A percentile compares a stretch with the other conserved stretches of the same genome.
phyloP scores from a whole-genome alignment of 2,888 invertebrate species.

The Lasioglossum villosulum region DNA sequence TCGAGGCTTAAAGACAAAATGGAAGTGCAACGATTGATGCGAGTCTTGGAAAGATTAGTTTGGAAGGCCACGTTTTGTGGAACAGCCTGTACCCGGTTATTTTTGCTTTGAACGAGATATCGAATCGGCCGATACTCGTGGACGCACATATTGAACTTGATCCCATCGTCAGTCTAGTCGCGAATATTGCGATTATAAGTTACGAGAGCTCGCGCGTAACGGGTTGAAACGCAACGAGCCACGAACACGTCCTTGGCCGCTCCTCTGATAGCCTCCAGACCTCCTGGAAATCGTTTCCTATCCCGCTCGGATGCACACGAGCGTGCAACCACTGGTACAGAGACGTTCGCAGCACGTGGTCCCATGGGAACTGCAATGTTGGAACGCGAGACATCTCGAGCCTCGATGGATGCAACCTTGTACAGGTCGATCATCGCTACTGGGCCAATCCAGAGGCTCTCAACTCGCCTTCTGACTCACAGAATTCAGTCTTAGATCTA shows the following conservation, averaged over 20 bases:
- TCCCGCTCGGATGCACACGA: conserved; percentile 56
- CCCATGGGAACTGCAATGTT: conserved; percentile 23
- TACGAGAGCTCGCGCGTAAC: conserved; percentile 67
- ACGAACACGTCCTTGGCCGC: conserved; percentile 77
- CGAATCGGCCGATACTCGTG: conserved; percentile 18
- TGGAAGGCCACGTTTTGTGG: background rate
- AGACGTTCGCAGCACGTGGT: conserved; percentile 14
- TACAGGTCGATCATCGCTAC: background rate
- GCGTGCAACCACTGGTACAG: conserved; percentile 40
- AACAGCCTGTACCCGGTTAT: background rate
- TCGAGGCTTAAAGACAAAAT: background rate
- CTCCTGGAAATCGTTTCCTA: conserved; percentile 74
- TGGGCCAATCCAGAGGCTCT: background rate
- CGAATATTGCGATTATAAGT: conserved; percentile 62
- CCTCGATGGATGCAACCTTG: background rate
- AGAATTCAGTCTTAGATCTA: too few relatives aligned
- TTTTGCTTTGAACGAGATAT: background rate
- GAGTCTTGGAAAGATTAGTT: background rate
- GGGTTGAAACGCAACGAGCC: conserved; percentile 70
- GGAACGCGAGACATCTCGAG: background rate
- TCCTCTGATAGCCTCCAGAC: conserved; percentile 72
- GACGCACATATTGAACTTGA: conserved; percentile 2
- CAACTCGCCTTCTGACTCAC: background rate
- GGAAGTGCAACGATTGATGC: background rate
- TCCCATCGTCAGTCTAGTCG: conserved; percentile 35